Percentiles rank a stretch among this genome's conserved stretches.
Conservation (phyloP, 2,797 vertebrate genomes). For the Petrocephalus sullivani region DNA sequence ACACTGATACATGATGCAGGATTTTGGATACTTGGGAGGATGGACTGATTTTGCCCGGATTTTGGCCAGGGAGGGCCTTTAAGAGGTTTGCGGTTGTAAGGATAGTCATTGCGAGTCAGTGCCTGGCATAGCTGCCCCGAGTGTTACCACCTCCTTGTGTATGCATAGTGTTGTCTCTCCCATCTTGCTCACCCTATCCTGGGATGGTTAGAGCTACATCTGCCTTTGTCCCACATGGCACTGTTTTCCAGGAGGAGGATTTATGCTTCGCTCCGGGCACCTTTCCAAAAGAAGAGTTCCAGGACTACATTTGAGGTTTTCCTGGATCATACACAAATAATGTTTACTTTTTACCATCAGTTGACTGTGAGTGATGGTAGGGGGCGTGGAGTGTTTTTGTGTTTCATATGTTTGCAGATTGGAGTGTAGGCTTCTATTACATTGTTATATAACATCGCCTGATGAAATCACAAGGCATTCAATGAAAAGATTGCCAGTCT, state of each 20-base stretch:
- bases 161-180: background rate
- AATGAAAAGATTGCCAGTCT: background rate
- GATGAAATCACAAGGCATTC: background rate
- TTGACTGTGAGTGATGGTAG: background rate
- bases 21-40: background rate
- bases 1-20: background rate
- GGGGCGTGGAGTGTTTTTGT: background rate
- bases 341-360: background rate
- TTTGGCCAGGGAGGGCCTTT: background rate
- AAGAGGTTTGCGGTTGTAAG: background rate
- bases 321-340: background rate
- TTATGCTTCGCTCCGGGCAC: background rate
- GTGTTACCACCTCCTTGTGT: background rate
- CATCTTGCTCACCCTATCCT: background rate
- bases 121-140: background rate
- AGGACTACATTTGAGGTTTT: background rate
- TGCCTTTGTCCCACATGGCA: background rate
- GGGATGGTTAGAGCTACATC: background rate
- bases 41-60: background rate
- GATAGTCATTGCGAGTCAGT: background rate
- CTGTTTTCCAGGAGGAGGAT: background rate
- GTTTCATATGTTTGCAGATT: background rate
- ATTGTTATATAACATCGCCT: background rate
- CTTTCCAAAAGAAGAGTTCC: slow-evolving; percentile 2
- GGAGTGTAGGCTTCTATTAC: background rate